phyloP scores from a whole-genome alignment of 2,797 vertebrate genomes.

The Semaprochilodus insignis region DNA sequence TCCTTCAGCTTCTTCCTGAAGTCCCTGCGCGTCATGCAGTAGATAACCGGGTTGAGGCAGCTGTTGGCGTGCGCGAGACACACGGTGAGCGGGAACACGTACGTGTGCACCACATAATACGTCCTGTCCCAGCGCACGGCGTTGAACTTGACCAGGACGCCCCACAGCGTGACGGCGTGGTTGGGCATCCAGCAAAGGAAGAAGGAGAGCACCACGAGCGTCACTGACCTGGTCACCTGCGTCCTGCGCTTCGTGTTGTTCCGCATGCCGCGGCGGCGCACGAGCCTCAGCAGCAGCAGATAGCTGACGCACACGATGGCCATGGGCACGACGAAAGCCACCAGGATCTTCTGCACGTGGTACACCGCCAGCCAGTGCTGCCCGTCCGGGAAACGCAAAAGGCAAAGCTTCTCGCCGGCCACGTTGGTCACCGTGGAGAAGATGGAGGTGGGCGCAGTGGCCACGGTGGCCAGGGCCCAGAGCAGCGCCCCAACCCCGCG shows the following conservation, averaged over 20 bases:
- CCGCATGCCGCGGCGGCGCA: conserved; percentile 61
- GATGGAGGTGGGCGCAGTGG: conserved; percentile 73
- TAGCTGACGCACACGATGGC: conserved; percentile 76
- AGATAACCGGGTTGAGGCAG: conserved; percentile 85
- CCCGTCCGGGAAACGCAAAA: conserved; percentile 78
- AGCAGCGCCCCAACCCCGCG: conserved; percentile 67
- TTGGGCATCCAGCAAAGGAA: conserved; percentile 86
- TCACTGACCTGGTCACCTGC: conserved; percentile 74
- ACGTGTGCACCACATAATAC: conserved; percentile 77
- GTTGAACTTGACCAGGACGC: conserved; percentile 78
- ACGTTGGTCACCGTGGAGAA: conserved; percentile 74
- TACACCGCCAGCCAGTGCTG: conserved; percentile 79
- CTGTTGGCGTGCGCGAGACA: conserved; percentile 84
- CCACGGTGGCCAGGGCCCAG: conserved; percentile 73
- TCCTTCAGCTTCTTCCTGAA: conserved; percentile 58
- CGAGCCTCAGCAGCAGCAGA: conserved; percentile 79
- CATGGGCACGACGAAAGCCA: conserved; percentile 81
- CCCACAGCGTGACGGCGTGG: conserved; percentile 82
- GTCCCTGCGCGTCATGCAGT: conserved; percentile 80
- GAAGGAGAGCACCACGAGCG: conserved; percentile 80
- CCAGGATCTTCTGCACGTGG: conserved; percentile 80
- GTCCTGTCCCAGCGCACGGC: conserved; percentile 71
- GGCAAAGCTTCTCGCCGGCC: conserved; percentile 74
- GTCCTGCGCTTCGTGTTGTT: conserved; percentile 62
- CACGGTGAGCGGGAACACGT: conserved; percentile 80